Conservation (phyloP, 1,140 invertebrate genomes). For the Cherax destructor region DNA sequence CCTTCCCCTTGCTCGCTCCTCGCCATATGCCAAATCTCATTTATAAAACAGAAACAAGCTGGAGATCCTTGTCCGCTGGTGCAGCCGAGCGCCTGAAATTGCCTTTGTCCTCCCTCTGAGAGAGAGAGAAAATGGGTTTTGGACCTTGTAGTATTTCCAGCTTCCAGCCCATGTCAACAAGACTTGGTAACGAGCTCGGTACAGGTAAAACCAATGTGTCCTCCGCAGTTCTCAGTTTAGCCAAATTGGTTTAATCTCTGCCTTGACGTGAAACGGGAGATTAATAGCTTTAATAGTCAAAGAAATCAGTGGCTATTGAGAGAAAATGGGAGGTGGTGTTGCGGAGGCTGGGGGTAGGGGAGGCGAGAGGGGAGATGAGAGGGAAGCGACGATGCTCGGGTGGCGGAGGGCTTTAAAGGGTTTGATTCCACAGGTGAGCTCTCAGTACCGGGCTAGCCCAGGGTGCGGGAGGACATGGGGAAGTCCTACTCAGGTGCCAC, state of each 20-base stretch:
- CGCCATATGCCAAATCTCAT: too few relatives aligned
- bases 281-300: not conserved
- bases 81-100: too few relatives aligned
- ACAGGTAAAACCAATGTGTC: too few relatives aligned
- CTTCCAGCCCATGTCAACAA: too few relatives aligned
- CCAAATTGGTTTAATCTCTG: not conserved
- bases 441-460: not conserved
- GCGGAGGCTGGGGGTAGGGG: not conserved
- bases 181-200: too few relatives aligned
- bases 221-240: not conserved
- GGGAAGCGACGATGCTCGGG: not conserved
- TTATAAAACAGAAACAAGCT: too few relatives aligned
- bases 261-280: not conserved
- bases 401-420: slow-evolving; percentile 10
- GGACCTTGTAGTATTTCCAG: too few relatives aligned
- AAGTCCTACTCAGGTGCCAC: not conserved
- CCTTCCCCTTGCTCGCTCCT: too few relatives aligned
- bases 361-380: not conserved
- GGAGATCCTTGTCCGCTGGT: too few relatives aligned
- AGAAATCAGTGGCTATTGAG: not conserved
- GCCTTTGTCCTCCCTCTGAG: too few relatives aligned
- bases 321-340: too few relatives aligned
- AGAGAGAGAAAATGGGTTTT: too few relatives aligned
- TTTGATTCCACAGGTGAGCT: slow-evolving; percentile 15
- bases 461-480: slow-evolving; percentile 5